A percentile compares a stretch with the other conserved stretches of the same genome.
Conservation (phyloP, 2,797 vertebrate species). For the Antennarius maculatus region DNA sequence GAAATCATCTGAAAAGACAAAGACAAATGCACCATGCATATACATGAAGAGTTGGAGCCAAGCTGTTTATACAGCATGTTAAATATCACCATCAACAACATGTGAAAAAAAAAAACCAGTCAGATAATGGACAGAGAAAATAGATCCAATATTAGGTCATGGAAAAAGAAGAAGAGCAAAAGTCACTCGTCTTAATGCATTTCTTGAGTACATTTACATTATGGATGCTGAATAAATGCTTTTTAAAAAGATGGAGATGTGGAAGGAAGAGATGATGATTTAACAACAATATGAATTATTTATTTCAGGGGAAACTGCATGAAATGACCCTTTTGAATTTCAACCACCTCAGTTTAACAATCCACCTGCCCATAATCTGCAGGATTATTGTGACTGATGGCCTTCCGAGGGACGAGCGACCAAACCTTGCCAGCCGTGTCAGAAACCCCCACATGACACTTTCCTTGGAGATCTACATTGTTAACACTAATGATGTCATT, state of each 20-base stretch:
- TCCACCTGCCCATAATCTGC: constrained; percentile 32
- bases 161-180: constrained; percentile 59
- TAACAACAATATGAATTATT: constrained; percentile 62
- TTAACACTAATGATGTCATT: no score
- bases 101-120: constrained; percentile 39
- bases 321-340: constrained; percentile 31
- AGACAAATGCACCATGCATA: constrained; percentile 70
- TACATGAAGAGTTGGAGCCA: constrained; percentile 64
- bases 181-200: constrained; percentile 77
- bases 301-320: constrained; percentile 33
- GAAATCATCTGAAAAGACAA: constrained; percentile 39
- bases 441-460: not conserved
- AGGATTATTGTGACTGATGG: constrained; percentile 40
- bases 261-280: constrained; percentile 41
- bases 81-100: constrained; percentile 67
- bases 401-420: constrained; percentile 37
- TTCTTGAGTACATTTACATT: constrained; percentile 79
- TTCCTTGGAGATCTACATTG: no score
- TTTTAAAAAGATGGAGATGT: constrained; percentile 45
- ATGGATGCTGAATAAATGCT: constrained; percentile 72
- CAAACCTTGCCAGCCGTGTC: constrained; percentile 21
- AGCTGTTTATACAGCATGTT: constrained; percentile 56
- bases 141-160: constrained; percentile 63
- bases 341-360: constrained; percentile 17
- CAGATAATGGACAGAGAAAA: constrained; percentile 64